Evolutionary conservation across 2,888 invertebrate genomes (phyloP), one percentile per base, ranked within the genome.

Genomic region (Luperina testacea): DNA sequence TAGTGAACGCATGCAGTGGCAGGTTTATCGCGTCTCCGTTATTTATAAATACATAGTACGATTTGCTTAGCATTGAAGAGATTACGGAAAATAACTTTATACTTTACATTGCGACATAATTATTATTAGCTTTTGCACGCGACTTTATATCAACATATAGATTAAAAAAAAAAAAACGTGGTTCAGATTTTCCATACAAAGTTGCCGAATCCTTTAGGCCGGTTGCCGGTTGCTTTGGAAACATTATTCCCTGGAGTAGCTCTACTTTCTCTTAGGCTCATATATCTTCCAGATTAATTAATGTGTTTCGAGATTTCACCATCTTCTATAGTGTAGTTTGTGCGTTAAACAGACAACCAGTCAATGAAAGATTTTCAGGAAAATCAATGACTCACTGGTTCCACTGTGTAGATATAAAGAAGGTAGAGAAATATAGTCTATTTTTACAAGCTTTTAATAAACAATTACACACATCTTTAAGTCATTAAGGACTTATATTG

Each of bases 21-120:
- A 84, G 71, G 57, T 77, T 84, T 81, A 77, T 83, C 81, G 24
- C 27, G 9, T 5, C 17, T 20, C 32, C 8, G 38, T 68, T 84
- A 77, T 77, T 64, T 84, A 77, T 77, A 81, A 84, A 84, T 32
- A 32, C 32, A 32, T 83, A 84, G 77, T 64, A 68, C n/a, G 63
- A 61, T 68, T 65, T 71, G 61, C 67, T 67, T 76, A 27, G 15
- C 51, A 51, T 64, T 73, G 20, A 57, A 17, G 20, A 68, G 59
- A 74, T 74, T 69, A 77, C 32, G 64, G n/a, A 20, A 72, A 84
- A 81, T 68, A 61, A 72, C 51, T 48, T 63, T 78, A 27, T 7
- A 51, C 27, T 51, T 51, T 65, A 15, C 4, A 77, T 53, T 77
- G 74, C n/a, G 38, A 64, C 59, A 63, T 59, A 42, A 42, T 32